Base-by-base conservation (phyloP, 1,140 invertebrate species). In the Chelonus insularis region DNA sequence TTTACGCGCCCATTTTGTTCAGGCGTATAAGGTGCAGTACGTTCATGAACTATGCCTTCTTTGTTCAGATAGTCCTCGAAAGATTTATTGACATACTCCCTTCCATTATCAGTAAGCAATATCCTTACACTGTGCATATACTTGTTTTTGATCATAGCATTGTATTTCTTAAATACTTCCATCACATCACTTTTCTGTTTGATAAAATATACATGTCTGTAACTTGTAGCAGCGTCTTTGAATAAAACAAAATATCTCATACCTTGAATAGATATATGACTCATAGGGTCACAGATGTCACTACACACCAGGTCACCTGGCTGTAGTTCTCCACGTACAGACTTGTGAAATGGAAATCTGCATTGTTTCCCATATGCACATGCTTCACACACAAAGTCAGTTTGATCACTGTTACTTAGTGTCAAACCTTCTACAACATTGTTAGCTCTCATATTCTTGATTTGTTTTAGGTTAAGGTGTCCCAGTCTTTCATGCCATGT, bases 21-120 rank as follows among this genome's bases (percentile, higher is more conserved):
- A 4, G 45, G 79, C 64, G 52, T 60, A 62, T 41, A 67, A 41
- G 4, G 76, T 69, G 51, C 51, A 68, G 51, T 81, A 75, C 9
- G 71, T 62, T 16, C 66, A 43, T 12, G 60, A 72, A 52, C 70
- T 51, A 62, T 74, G 12, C 43, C 43, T 20, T 58, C n/a, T 32
- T 12, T 9, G 2, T 29, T 3, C 18, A 54, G 9, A 54, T 12
- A 36, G 1, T 54, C 34, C 34, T 16, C 11, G 1, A 54, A 37
- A 16, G 18, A 11, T 25, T 54, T 11, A 12, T 8, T 32, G 4
- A 34, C n/a, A 34, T 23, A 37, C 21, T 39, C 36, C 34, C 36
- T 18, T 11, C 52, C 12, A 16, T 21, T 11, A 23, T 39, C 52
- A 14, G 54, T 39, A 4, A 3, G 41, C 1, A 69, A 50, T 21